These are phyloP conservation scores for Tanytarsus gracilentus DNA, from an alignment of 2,888 invertebrate species.

Conservation along the genomic window DNA sequence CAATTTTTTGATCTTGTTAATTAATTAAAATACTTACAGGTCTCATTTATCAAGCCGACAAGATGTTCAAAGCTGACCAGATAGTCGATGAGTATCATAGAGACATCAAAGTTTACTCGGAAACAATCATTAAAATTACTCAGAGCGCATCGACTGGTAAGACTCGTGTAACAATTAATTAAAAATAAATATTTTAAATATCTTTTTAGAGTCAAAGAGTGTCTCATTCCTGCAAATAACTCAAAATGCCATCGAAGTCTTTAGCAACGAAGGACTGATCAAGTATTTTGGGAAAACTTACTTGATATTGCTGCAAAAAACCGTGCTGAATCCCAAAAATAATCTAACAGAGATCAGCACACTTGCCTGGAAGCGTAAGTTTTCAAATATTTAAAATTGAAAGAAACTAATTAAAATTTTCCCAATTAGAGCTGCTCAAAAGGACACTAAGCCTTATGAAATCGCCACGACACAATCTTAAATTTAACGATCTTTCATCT, in stretches of 20 bases:
- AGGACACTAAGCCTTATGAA: neutral
- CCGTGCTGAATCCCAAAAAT: neutral
- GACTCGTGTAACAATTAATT: neutral
- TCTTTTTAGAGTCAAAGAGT: neutral
- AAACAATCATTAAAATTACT: neutral
- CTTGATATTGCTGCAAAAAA: neutral
- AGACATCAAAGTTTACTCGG: neutral
- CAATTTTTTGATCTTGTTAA: too few relatives aligned
- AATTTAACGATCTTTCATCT: neutral
- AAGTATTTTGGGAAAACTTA: slow-evolving; percentile 2
- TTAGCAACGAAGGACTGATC: neutral
- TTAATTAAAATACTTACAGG: too few relatives aligned
- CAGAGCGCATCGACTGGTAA: neutral
- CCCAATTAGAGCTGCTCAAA: neutral
- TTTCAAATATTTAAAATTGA: neutral
- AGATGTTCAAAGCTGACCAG: neutral
- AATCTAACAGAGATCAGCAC: neutral
- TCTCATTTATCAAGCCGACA: neutral
- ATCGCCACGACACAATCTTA: neutral
- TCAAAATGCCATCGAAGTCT: neutral
- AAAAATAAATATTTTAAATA: neutral
- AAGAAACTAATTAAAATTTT: neutral
- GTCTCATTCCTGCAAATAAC: neutral
- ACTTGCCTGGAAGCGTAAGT: neutral
- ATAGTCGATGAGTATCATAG: neutral